Evolutionary conservation across 2,797 vertebrate genomes (phyloP).

Genomic region (Alosa sapidissima): DNA sequence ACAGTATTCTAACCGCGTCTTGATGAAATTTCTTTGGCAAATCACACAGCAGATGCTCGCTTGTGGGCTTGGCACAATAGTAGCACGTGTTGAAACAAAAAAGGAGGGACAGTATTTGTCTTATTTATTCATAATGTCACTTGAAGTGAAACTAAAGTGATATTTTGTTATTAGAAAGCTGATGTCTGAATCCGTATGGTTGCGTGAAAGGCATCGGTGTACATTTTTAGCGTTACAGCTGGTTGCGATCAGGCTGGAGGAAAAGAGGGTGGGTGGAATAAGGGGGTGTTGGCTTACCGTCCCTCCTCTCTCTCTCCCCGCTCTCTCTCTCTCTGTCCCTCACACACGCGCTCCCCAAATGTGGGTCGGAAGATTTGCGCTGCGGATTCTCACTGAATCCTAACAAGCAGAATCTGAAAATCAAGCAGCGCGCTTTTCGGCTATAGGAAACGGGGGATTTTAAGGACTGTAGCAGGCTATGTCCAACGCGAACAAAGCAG

Average conservation of each 20-base stretch:
- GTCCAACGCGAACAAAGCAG: slow-evolving; percentile 65
- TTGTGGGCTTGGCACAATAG: background rate
- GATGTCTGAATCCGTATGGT: slow-evolving; percentile 28
- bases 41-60: slow-evolving; percentile 49
- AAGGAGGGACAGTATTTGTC: background rate
- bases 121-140: background rate
- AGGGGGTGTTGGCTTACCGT: slow-evolving; percentile 72
- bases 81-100: slow-evolving; percentile 13
- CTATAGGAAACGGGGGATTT: slow-evolving; percentile 45
- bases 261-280: slow-evolving; percentile 61
- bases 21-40: slow-evolving; percentile 51
- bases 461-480: slow-evolving; percentile 50
- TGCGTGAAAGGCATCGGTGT: slow-evolving; percentile 46
- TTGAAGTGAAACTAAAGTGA: background rate
- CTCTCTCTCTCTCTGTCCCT: slow-evolving; percentile 47
- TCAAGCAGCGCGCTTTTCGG: background rate
- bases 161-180: background rate
- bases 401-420: background rate
- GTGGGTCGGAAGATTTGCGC: slow-evolving; percentile 50
- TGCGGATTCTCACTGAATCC: slow-evolving; percentile 59
- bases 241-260: slow-evolving; percentile 63
- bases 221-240: slow-evolving; percentile 67
- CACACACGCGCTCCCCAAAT: slow-evolving; percentile 24
- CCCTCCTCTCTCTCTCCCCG: slow-evolving; percentile 55
- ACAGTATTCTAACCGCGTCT: slow-evolving; percentile 2